These are phyloP conservation scores for Xestia ashworthii DNA, from an alignment of 2,888 invertebrate species.

Conservation along the genomic window DNA sequence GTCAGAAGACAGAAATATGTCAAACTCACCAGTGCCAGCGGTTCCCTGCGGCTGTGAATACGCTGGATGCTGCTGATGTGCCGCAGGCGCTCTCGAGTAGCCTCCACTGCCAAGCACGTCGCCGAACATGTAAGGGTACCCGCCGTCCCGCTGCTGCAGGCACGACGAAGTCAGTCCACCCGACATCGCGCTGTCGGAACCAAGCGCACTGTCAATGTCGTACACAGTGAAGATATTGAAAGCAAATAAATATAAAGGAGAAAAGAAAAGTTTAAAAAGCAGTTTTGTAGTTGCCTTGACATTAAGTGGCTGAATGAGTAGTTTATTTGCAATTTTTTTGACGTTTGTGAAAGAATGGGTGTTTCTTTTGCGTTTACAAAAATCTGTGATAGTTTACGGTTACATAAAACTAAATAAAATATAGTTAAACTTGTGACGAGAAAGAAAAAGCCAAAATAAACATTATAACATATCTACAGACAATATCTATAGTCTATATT, in stretches of 20 bases:
- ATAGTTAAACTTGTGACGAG: neutral
- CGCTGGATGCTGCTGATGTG: conserved; percentile 93
- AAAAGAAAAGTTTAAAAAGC: conserved; percentile 9
- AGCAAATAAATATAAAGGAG: conserved; percentile 21
- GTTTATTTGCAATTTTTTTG: conserved; percentile 4
- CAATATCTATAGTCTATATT: neutral
- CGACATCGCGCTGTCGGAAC: conserved; percentile 95
- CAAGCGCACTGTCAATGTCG: conserved; percentile 45
- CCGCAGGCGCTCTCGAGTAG: conserved; percentile 93
- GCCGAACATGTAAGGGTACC: conserved; percentile 97
- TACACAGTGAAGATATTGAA: conserved; percentile 46
- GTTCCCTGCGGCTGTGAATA: conserved; percentile 92
- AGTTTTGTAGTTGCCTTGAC: neutral
- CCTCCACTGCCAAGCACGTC: conserved; percentile 95
- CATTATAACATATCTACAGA: neutral
- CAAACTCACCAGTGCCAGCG: conserved; percentile 90
- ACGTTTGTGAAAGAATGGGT: conserved; percentile 1
- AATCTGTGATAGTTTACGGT: neutral
- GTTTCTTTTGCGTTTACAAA: neutral
- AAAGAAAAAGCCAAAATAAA: neutral
- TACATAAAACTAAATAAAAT: neutral
- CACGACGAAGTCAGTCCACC: conserved; percentile 95
- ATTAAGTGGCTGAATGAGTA: conserved; percentile 8
- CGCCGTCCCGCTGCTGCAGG: conserved; percentile 95
- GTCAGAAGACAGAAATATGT: neutral